phyloP scores from a whole-genome alignment of 2,888 invertebrate genomes.

The Asteroscopus sphinx region DNA sequence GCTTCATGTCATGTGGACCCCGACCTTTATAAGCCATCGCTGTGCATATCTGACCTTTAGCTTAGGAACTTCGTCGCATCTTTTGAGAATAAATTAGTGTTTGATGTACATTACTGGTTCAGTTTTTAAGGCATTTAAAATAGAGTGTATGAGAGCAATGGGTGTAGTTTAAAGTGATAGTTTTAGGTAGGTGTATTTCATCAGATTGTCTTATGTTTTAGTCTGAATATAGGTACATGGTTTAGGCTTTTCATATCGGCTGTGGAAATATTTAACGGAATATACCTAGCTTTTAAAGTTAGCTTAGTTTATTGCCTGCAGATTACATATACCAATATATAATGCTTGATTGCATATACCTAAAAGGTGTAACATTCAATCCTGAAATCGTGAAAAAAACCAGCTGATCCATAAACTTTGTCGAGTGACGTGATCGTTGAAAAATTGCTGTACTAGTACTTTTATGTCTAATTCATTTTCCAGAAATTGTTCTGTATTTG shows the following conservation, averaged over 20 bases:
- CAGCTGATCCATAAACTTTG: too few relatives aligned
- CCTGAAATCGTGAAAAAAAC: too few relatives aligned
- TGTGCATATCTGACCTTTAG: constrained; percentile 60
- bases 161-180: not conserved
- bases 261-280: not conserved
- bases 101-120: not conserved
- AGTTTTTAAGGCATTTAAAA: not conserved
- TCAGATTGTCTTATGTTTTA: constrained; percentile 3
- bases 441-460: too few relatives aligned
- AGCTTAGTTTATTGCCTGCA: too few relatives aligned
- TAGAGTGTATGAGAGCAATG: not conserved
- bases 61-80: constrained; percentile 27
- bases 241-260: not conserved
- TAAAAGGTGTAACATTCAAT: too few relatives aligned
- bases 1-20: constrained; percentile 39
- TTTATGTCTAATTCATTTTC: too few relatives aligned
- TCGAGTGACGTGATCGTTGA: too few relatives aligned
- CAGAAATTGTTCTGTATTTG: too few relatives aligned
- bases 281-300: constrained; percentile 3
- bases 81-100: not conserved
- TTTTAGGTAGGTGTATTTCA: not conserved
- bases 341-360: too few relatives aligned
- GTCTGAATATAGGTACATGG: not conserved
- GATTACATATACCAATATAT: too few relatives aligned
- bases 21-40: constrained; percentile 54